A percentile compares a stretch with the other conserved stretches of the same genome.
Evolutionary conservation across 2,113 vertebrate genomes (phyloP).

Genomic region (Poeciliopsis occidentalis): DNA sequence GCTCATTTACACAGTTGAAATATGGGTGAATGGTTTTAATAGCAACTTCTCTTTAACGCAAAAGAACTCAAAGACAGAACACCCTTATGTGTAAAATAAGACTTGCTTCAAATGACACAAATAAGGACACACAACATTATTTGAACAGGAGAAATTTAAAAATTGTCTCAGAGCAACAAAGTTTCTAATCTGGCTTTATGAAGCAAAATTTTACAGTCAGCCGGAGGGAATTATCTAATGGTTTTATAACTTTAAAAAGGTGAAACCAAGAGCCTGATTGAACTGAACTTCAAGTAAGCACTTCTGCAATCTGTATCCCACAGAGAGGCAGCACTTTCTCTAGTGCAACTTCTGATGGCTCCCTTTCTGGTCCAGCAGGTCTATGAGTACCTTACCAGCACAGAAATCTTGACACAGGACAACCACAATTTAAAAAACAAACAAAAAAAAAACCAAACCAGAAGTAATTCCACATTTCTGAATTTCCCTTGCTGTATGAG

Average conservation of each 20-base stretch:
- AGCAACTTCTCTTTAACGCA: conserved; percentile 24
- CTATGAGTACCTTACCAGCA: too few relatives aligned
- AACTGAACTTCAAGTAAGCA: neutral
- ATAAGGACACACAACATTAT: neutral
- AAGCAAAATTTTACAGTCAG: neutral
- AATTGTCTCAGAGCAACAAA: neutral
- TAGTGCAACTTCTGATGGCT: too few relatives aligned
- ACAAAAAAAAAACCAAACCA: too few relatives aligned
- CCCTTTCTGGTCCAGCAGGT: too few relatives aligned
- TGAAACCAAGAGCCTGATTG: neutral
- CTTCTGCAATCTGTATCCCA: too few relatives aligned
- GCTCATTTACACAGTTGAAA: conserved; percentile 56
- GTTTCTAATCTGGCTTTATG: neutral
- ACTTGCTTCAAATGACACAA: conserved; percentile 2
- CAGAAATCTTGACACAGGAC: too few relatives aligned
- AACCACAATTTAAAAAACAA: too few relatives aligned
- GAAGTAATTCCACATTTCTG: too few relatives aligned
- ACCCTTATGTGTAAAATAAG: conserved; percentile 18
- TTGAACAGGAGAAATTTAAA: neutral
- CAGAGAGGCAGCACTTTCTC: too few relatives aligned
- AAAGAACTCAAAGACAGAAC: conserved; percentile 35
- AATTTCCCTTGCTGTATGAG: too few relatives aligned
- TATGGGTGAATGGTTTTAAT: conserved; percentile 55
- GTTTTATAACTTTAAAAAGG: neutral
- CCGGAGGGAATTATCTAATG: too few relatives aligned